A percentile compares a stretch with the other conserved stretches of the same genome.
These are phyloP conservation scores for Podarcis raffonei DNA, from an alignment of 2,113 vertebrate species.

Conservation along the genomic window DNA sequence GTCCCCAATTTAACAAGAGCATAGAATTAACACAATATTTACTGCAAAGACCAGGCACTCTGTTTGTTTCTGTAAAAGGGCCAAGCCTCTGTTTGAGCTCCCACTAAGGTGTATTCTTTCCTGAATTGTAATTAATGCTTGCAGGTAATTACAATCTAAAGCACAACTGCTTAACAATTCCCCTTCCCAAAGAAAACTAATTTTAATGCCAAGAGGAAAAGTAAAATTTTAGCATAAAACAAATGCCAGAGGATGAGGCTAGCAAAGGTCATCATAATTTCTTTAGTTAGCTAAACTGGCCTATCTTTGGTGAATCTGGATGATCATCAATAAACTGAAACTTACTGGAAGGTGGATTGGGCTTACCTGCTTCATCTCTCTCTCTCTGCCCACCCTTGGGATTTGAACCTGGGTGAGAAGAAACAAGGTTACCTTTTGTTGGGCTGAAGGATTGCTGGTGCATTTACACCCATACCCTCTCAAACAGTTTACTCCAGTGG, in stretches of 20 bases:
- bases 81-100: not conserved
- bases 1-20: rapidly evolving
- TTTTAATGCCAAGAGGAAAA: not conserved
- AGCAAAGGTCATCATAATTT: not conserved
- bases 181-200: rapidly evolving
- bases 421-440: not conserved
- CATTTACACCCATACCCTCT: not conserved
- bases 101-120: rapidly evolving
- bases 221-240: not conserved
- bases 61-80: rapidly evolving
- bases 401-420: not conserved
- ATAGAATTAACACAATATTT: rapidly evolving
- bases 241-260: not conserved
- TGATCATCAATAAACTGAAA: not conserved
- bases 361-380: not conserved
- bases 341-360: not conserved
- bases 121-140: slow-evolving; percentile 35
- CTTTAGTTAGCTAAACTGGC: not conserved
- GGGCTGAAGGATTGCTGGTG: not conserved
- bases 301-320: not conserved
- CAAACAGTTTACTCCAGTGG: not conserved
- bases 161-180: not conserved
- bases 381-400: too few species aligned
- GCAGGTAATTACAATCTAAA: slow-evolving; percentile 22
- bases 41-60: rapidly evolving